Evolutionary conservation across 1,140 invertebrate species (phyloP).

Genomic region (Subanguina moxae): DNA sequence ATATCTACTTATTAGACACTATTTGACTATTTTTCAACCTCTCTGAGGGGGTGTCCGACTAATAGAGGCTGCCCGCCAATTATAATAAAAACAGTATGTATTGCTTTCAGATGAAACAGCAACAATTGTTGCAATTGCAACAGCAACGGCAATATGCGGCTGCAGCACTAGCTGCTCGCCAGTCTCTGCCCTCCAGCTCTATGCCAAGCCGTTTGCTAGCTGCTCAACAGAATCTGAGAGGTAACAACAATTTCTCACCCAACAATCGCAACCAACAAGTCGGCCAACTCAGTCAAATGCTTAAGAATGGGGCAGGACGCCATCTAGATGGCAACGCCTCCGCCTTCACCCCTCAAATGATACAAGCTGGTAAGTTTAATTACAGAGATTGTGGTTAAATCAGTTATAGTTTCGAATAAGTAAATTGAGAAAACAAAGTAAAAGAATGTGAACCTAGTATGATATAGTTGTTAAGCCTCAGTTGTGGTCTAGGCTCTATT

Average conservation of each 20-base stretch:
- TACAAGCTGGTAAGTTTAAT: slow-evolving; percentile 18
- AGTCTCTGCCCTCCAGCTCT: neutral
- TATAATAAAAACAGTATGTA: too few relatives aligned
- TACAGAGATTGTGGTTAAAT: neutral
- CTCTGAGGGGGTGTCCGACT: too few relatives aligned
- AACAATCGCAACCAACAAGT: slow-evolving; percentile 2
- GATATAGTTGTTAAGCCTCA: neutral
- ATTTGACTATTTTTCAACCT: too few relatives aligned
- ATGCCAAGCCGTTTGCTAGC: neutral
- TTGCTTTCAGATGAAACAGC: slow-evolving; percentile 25
- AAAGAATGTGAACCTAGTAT: neutral
- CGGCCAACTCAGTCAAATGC: slow-evolving; percentile 13
- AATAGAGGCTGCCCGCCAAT: too few relatives aligned
- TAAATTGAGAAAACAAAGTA: neutral
- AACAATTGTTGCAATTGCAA: slow-evolving; percentile 12
- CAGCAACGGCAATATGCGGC: slow-evolving; percentile 21
- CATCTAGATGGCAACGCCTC: neutral
- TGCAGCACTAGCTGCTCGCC: slow-evolving; percentile 10
- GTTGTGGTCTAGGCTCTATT: too few relatives aligned
- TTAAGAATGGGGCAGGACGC: neutral
- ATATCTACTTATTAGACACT: too few relatives aligned
- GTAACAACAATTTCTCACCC: neutral
- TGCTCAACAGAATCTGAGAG: neutral
- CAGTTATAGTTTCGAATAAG: neutral
- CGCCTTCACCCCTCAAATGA: slow-evolving; percentile 17